phyloP scores from a whole-genome alignment of 1,140 invertebrate species.

The Microplitis demolitor region DNA sequence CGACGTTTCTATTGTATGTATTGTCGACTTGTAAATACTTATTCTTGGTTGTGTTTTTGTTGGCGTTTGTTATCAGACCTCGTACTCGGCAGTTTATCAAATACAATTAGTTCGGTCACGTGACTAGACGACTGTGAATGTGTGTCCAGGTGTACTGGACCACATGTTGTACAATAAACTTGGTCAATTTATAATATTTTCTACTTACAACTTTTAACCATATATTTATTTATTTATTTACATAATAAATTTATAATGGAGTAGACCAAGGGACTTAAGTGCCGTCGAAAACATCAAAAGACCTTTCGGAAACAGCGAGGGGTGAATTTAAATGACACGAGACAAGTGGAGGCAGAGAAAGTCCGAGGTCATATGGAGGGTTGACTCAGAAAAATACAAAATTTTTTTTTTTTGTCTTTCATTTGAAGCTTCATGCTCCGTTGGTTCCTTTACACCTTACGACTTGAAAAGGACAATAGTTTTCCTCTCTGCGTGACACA shows the following conservation, averaged over 20 bases:
- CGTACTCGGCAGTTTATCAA: neutral
- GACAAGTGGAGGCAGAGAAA: neutral
- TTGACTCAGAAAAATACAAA: neutral
- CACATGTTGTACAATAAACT: neutral
- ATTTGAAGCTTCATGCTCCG: neutral
- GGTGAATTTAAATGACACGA: neutral
- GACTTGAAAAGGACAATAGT: conserved; percentile 12
- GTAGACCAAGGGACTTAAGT: no score
- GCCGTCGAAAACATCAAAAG: no score
- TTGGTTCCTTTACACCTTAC: neutral
- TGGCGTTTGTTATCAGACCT: conserved; percentile 1
- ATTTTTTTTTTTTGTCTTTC: neutral
- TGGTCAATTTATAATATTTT: neutral
- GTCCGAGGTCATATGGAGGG: neutral
- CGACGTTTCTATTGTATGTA: neutral
- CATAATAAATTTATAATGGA: no score
- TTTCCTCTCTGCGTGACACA: conserved; percentile 9
- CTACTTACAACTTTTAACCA: neutral
- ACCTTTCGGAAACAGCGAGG: no score
- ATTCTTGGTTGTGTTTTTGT: neutral
- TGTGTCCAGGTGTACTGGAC: conserved; percentile 4
- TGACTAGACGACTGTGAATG: neutral
- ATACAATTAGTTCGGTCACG: conserved; percentile 13
- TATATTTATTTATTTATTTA: no score
- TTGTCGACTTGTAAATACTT: neutral